Conservation (phyloP, 2,113 vertebrate genomes). For the Ceyx margarethae region DNA sequence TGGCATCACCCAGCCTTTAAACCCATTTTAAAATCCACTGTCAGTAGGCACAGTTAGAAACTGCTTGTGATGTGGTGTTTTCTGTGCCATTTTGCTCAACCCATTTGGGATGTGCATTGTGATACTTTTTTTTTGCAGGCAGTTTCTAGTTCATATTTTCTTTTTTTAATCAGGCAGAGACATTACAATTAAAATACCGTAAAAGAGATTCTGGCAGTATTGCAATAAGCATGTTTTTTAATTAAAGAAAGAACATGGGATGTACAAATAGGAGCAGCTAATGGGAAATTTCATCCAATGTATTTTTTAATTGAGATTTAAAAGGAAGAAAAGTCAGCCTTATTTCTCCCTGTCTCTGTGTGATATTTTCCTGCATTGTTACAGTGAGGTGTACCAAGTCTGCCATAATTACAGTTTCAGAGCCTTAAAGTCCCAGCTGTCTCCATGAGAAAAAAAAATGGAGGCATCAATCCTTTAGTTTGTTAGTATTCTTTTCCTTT, state of each 20-base stretch:
- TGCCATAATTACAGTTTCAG: conserved; percentile 57
- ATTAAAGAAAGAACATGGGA: conserved; percentile 78
- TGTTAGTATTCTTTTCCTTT: neutral
- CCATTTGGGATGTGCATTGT: conserved; percentile 16
- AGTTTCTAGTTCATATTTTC: conserved; percentile 79
- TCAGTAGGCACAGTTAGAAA: neutral
- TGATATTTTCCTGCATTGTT: conserved; percentile 27
- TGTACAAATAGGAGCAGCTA: conserved; percentile 71
- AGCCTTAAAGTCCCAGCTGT: neutral
- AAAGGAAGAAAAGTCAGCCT: conserved; percentile 11
- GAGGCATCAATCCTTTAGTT: neutral
- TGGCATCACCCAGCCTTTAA: neutral
- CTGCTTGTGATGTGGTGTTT: neutral
- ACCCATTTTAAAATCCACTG: neutral
- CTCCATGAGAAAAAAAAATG: neutral
- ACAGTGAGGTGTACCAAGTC: conserved; percentile 36
- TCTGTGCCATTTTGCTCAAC: conserved; percentile 28
- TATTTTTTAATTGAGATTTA: conserved; percentile 78
- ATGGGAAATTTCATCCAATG: conserved; percentile 73
- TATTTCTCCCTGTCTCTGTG: neutral
- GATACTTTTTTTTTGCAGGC: conserved; percentile 9
- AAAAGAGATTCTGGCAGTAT: conserved; percentile 78
- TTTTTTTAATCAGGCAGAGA: conserved; percentile 82
- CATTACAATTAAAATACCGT: conserved; percentile 82
- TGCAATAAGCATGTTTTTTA: conserved; percentile 82